phyloP scores from a whole-genome alignment of 1,140 invertebrate genomes.

The Heliconius eleuchia region DNA sequence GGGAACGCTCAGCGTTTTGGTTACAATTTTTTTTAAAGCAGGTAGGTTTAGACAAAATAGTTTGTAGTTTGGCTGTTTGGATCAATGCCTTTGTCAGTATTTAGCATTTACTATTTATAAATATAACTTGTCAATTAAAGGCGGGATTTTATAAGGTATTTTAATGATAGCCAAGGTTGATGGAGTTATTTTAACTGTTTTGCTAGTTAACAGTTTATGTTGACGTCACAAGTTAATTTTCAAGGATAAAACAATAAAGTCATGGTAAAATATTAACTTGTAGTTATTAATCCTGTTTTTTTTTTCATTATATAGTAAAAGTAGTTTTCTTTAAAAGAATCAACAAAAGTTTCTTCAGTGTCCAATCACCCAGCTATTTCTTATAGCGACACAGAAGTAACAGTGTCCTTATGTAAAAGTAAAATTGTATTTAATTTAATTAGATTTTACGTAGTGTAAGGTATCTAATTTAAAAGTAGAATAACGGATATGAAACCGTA shows the following conservation, averaged over 20 bases:
- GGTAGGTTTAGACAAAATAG: slow-evolving; percentile 45
- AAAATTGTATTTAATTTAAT: no score
- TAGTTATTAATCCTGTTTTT: neutral
- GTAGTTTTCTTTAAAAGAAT: no score
- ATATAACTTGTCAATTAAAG: slow-evolving; percentile 17
- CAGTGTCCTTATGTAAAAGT: no score
- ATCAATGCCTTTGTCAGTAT: slow-evolving; percentile 14
- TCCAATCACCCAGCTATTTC: no score
- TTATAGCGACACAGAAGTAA: no score
- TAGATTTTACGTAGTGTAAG: no score
- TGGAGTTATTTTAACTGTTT: slow-evolving; percentile 5
- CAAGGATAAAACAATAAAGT: neutral
- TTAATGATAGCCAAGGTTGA: neutral
- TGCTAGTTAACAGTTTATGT: neutral
- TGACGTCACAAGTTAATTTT: neutral
- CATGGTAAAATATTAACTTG: neutral
- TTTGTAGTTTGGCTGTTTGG: slow-evolving; percentile 16
- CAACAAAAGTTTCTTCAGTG: no score
- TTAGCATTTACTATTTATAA: slow-evolving; percentile 8
- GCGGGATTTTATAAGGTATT: slow-evolving; percentile 7
- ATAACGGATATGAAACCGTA: no score
- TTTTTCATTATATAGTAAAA: no score
- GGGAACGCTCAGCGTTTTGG: slow-evolving; percentile 50
- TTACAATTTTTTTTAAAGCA: slow-evolving; percentile 48
- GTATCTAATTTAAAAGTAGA: no score